Conservation (phyloP, 2,113 vertebrate genomes). For the Callocephalon fimbriatum region DNA sequence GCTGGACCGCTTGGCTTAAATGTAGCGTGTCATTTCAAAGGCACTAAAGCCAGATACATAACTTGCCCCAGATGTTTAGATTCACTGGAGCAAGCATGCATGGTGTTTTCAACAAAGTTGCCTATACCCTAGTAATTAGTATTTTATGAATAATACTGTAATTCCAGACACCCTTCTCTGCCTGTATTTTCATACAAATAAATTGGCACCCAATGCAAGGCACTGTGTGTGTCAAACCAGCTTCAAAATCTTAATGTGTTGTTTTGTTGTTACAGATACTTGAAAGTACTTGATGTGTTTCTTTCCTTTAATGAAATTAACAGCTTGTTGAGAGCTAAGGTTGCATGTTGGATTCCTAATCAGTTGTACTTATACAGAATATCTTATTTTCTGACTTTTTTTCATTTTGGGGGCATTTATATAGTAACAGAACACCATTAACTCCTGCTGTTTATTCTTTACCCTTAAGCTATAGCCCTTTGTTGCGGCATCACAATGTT, state of each 20-base stretch:
- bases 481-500: conserved; percentile 28
- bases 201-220: neutral
- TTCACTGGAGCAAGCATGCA: neutral
- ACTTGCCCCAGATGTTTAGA: conserved; percentile 50
- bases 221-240: neutral
- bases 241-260: neutral
- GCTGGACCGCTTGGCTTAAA: conserved; percentile 12
- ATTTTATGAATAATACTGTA: neutral
- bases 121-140: neutral
- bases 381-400: conserved; percentile 12
- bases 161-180: neutral
- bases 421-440: conserved; percentile 21
- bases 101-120: neutral
- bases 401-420: neutral
- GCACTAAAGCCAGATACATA: conserved; percentile 13
- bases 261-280: neutral
- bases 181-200: neutral
- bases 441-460: conserved; percentile 54
- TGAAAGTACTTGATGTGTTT: neutral
- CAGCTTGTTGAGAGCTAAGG: conserved; percentile 11
- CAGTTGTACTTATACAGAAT: neutral
- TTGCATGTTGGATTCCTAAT: neutral
- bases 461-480: conserved; percentile 52
- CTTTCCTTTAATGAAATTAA: conserved; percentile 2
- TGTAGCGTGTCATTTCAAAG: conserved; percentile 21